A percentile compares a stretch with the other conserved stretches of the same genome.
Evolutionary conservation across 1,140 invertebrate species (phyloP).

Genomic region (Lethrus apterus): DNA sequence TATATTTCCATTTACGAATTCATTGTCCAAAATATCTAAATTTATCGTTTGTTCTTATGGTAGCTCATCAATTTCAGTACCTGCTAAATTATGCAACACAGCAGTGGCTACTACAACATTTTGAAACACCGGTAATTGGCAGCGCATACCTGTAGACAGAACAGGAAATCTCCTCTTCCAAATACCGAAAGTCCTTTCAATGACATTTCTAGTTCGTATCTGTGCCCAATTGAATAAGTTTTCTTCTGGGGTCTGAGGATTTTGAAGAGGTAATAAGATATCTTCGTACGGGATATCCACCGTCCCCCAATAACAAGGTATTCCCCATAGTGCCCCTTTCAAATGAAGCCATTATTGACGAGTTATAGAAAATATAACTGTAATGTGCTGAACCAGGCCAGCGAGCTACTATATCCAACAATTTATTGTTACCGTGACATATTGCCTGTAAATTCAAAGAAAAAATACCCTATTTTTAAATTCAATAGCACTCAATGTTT

Average conservation of each 20-base stretch:
- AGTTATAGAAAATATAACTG: constrained; percentile 1
- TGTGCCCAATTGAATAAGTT: constrained; percentile 21
- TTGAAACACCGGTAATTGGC: constrained; percentile 26
- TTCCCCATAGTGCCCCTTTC: neutral
- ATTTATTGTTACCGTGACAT: constrained; percentile 22
- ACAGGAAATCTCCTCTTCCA: constrained; percentile 40
- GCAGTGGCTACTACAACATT: constrained; percentile 34
- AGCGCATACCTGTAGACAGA: constrained; percentile 28
- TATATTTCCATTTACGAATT: too few relatives aligned
- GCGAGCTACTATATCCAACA: neutral
- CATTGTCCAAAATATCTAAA: too few relatives aligned
- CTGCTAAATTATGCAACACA: constrained; percentile 39
- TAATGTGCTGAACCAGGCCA: neutral
- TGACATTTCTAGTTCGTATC: constrained; percentile 37
- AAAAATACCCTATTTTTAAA: constrained; percentile 36
- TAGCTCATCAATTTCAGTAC: too few relatives aligned
- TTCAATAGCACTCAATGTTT: too few relatives aligned
- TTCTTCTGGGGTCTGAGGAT: constrained; percentile 9
- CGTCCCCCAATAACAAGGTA: neutral
- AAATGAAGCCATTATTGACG: neutral
- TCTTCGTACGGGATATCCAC: neutral
- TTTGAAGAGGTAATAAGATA: constrained; percentile 7
- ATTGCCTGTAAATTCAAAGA: constrained; percentile 36
- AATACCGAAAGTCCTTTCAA: constrained; percentile 38
- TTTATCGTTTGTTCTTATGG: constrained; percentile 17